Conservation (phyloP, 2,113 vertebrate species). For the Nyctereutes procyonoides region DNA sequence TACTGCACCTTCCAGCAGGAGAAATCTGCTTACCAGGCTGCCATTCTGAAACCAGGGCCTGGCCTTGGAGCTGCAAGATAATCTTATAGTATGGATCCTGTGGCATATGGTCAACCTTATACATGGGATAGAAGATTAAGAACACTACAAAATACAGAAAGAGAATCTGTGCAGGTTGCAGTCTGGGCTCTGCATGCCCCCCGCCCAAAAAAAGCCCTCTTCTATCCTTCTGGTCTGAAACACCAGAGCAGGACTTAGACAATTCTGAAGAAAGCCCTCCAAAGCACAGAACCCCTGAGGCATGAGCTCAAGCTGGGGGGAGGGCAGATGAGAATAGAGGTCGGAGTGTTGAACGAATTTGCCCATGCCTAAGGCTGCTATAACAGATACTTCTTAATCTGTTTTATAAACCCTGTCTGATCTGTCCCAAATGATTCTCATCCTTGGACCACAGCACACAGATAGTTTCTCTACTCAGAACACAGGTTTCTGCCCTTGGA, state of each 20-base stretch:
- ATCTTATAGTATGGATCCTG: neutral
- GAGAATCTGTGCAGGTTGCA: neutral
- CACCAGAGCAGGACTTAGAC: neutral
- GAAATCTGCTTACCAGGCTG: neutral
- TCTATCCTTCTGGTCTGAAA: neutral
- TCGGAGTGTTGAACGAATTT: neutral
- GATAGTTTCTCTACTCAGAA: neutral
- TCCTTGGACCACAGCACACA: neutral
- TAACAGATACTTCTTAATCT: neutral
- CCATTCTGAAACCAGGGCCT: neutral
- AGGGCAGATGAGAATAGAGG: neutral
- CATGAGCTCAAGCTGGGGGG: neutral
- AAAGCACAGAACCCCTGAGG: neutral
- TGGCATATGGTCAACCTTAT: neutral
- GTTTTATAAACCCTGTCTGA: neutral
- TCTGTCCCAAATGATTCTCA: neutral
- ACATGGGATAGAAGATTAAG: neutral
- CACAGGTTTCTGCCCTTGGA: neutral
- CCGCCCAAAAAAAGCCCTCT: neutral
- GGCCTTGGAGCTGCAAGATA: neutral
- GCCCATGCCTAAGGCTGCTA: neutral
- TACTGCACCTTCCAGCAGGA: neutral
- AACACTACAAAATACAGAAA: neutral
- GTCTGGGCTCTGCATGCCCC: neutral
- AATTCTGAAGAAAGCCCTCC: neutral